Evolutionary conservation across 1,140 invertebrate genomes (phyloP).

Genomic region (Philotrypesis tridentata): DNA sequence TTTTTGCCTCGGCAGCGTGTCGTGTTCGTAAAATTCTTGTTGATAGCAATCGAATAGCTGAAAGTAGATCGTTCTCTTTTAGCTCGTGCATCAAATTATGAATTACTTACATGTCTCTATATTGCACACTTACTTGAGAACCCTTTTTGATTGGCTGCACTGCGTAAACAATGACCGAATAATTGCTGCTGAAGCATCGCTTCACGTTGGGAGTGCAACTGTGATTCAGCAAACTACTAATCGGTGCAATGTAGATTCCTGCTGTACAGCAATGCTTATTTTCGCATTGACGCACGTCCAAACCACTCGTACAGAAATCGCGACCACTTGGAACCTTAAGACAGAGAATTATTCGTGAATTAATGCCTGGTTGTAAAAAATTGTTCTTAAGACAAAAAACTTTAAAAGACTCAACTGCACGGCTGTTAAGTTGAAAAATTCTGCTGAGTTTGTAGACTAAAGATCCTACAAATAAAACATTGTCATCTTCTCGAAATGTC

Average conservation of each 20-base stretch:
- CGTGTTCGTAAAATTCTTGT: no score
- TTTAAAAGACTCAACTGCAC: neutral
- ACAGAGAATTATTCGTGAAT: neutral
- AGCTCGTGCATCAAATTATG: neutral
- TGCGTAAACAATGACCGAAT: neutral
- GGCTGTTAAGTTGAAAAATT: no score
- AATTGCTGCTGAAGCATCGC: neutral
- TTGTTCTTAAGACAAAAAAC: neutral
- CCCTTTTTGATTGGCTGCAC: neutral
- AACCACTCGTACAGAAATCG: neutral
- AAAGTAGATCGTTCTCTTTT: no score
- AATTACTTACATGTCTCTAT: neutral
- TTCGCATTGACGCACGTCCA: neutral
- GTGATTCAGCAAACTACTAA: slow-evolving; percentile 9
- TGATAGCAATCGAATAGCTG: no score
- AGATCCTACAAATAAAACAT: neutral
- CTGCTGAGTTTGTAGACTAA: no score
- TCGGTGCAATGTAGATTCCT: slow-evolving; percentile 11
- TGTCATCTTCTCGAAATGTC: neutral
- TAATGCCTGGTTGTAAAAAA: neutral
- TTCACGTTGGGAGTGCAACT: slow-evolving; percentile 26
- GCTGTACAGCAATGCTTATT: slow-evolving; percentile 9
- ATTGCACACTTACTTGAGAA: neutral
- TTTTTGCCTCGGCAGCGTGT: no score
- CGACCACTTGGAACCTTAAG: neutral